Evolutionary conservation across 2,113 vertebrate genomes (phyloP).

Genomic region (Hippolais icterina): DNA sequence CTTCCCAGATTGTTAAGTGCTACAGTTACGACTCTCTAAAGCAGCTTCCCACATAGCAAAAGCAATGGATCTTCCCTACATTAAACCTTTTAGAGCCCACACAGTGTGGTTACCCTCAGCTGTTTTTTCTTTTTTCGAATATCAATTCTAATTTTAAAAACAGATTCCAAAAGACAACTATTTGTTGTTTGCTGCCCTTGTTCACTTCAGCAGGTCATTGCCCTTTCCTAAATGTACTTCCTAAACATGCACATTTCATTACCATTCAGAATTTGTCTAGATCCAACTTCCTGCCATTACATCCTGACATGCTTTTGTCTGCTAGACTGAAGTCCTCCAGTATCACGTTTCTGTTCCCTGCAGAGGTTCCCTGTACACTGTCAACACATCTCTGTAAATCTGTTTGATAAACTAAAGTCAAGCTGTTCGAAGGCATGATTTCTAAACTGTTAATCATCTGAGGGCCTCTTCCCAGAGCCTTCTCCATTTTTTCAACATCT

Average conservation of each 20-base stretch:
- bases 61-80: not conserved
- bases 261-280: not conserved
- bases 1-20: not conserved
- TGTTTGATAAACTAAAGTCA: constrained; percentile 18
- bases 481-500: not conserved
- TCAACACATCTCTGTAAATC: constrained; percentile 6
- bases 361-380: not conserved
- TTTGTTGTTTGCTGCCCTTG: not conserved
- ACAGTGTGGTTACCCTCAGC: not conserved
- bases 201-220: not conserved
- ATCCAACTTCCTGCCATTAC: constrained; percentile 24
- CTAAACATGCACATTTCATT: constrained; percentile 18
- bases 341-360: constrained; percentile 18
- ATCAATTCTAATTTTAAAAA: not conserved
- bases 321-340: not conserved
- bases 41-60: not conserved
- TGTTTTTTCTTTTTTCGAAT: not conserved
- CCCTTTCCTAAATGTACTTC: not conserved
- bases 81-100: not conserved
- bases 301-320: constrained; percentile 26
- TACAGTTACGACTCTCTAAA: not conserved
- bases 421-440: not conserved
- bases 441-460: not conserved
- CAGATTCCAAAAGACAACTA: not conserved
- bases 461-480: not conserved